Percentiles rank a stretch among this genome's conserved stretches.
These are phyloP conservation scores for Hippasteria phrygiana DNA, from an alignment of 53 echinoderm and acorn worm species.

Conservation along the genomic window DNA sequence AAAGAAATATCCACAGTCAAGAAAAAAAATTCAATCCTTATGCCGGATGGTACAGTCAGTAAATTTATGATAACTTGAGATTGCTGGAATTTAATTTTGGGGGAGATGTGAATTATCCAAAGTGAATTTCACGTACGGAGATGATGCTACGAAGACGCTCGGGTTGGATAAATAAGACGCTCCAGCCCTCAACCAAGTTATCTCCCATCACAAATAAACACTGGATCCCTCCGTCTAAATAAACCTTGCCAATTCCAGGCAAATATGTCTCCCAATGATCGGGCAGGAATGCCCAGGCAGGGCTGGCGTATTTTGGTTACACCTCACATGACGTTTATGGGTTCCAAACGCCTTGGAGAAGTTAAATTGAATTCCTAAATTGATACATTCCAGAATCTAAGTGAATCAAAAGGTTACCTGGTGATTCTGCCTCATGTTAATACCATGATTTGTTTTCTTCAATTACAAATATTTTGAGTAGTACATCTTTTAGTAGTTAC, in stretches of 20 bases:
- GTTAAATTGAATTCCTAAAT: conserved; percentile 11
- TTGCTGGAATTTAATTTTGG: conserved; percentile 22
- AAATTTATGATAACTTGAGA: neutral
- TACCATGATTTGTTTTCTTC: no score
- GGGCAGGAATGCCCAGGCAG: neutral
- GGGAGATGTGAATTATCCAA: conserved; percentile 8
- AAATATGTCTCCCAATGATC: neutral
- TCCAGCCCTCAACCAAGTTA: conserved; percentile 28
- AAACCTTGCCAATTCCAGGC: conserved; percentile 5
- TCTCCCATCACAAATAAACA: conserved; percentile 56
- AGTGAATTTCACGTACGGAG: neutral
- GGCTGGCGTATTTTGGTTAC: conserved; percentile 23
- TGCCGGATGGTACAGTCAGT: neutral
- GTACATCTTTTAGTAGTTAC: no score
- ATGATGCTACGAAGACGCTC: neutral
- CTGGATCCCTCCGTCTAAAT: neutral
- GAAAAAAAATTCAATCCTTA: neutral
- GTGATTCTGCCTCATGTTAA: no score
- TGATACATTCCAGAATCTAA: conserved; percentile 5
- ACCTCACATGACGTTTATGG: neutral
- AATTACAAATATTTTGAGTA: no score
- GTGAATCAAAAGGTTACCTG: neutral
- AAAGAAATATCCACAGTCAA: neutral
- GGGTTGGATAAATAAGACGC: conserved; percentile 16
- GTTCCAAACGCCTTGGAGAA: neutral